Percentiles rank a stretch among this genome's conserved stretches.
These are phyloP conservation scores for Drosophila mayri DNA, from an alignment of 1,140 invertebrate species.

Conservation along the genomic window DNA sequence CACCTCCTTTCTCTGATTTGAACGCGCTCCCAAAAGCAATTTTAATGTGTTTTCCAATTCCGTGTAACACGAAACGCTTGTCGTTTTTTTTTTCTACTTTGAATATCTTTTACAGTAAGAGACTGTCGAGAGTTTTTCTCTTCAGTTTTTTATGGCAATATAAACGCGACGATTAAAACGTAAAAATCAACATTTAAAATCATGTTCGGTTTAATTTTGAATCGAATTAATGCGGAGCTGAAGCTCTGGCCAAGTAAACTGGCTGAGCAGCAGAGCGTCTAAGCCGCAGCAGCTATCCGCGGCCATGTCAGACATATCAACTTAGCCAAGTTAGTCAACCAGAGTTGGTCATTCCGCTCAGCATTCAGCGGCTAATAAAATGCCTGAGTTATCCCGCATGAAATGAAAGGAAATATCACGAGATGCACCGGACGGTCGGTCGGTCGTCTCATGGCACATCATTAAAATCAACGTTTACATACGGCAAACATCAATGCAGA, in stretches of 20 bases:
- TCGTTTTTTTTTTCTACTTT: conserved; percentile 29
- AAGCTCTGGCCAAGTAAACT: conserved; percentile 52
- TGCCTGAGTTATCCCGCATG: conserved; percentile 79
- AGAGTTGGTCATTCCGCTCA: conserved; percentile 81
- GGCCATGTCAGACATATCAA: conserved; percentile 80
- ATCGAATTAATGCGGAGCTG: conserved; percentile 64
- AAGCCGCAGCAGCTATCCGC: conserved; percentile 63
- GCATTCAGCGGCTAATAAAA: conserved; percentile 82
- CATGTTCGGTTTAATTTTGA: conserved; percentile 81
- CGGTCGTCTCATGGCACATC: conserved; percentile 69
- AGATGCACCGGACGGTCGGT: conserved; percentile 19
- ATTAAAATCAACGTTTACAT: conserved; percentile 83
- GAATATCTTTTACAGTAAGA: conserved; percentile 45
- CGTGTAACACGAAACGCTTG: conserved; percentile 75
- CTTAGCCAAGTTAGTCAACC: conserved; percentile 82
- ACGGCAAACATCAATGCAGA: conserved; percentile 80
- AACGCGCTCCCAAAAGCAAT: conserved; percentile 37
- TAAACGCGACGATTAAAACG: conserved; percentile 82
- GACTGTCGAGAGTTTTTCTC: conserved; percentile 55
- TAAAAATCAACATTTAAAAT: conserved; percentile 83
- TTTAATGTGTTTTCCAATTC: conserved; percentile 50
- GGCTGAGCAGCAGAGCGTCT: conserved; percentile 56
- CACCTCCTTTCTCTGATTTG: conserved; percentile 21
- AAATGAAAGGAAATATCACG: conserved; percentile 33
- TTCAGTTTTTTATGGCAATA: conserved; percentile 76